Conservation (phyloP, 2,888 invertebrate genomes). For the Bimastos eiseni region DNA sequence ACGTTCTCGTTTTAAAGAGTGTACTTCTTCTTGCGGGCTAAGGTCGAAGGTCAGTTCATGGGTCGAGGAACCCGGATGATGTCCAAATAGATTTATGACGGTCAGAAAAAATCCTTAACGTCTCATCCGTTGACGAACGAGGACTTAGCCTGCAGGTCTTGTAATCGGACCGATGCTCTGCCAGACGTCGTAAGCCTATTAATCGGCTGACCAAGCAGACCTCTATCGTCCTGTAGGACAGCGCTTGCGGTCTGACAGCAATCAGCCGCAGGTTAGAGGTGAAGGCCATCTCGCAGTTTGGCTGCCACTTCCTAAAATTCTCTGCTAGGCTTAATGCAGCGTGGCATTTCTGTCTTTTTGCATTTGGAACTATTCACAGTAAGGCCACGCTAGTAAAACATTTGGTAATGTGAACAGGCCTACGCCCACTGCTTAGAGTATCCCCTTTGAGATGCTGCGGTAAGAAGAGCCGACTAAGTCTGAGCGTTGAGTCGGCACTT, state of each 20-base stretch:
- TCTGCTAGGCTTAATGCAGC: not conserved
- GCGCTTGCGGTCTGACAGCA: not conserved
- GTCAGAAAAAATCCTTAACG: not conserved
- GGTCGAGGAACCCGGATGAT: not conserved
- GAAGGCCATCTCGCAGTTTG: not conserved
- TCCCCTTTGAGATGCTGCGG: not conserved
- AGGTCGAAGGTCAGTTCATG: not conserved
- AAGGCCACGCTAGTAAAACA: not conserved
- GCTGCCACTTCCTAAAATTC: not conserved
- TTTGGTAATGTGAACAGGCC: too few species aligned
- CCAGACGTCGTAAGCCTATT: slow-evolving; percentile 2
- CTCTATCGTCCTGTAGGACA: not conserved
- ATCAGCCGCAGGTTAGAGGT: not conserved
- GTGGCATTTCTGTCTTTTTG: not conserved
- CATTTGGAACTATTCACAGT: not conserved
- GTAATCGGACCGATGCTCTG: not conserved
- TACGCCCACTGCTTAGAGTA: not conserved
- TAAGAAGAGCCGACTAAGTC: not conserved
- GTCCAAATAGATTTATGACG: not conserved
- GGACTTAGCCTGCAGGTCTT: slow-evolving; percentile 3
- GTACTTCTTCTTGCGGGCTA: not conserved
- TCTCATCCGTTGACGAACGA: not conserved
- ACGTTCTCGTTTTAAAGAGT: not conserved
- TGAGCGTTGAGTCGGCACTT: not conserved
- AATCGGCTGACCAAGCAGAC: not conserved